Evolutionary conservation across 1,140 invertebrate species (phyloP), one percentile per base, ranked within the genome.

Genomic region (Copidosoma floridanum): DNA sequence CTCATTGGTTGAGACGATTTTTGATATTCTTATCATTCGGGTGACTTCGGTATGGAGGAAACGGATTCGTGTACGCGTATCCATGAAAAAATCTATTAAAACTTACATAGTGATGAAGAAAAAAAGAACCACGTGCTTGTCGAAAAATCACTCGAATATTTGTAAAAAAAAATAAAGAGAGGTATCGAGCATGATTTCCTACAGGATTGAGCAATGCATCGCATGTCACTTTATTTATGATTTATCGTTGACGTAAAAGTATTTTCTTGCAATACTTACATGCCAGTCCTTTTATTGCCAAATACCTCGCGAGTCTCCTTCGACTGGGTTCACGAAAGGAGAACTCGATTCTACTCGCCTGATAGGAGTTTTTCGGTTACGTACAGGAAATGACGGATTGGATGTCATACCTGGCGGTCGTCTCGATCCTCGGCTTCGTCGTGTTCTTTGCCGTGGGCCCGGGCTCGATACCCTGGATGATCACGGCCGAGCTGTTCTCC

Each of bases 391-490:
- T 97, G 89, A 94, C 95, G 76, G 91, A 92, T 78, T 97, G 95
- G 94, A 95, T 98, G 88, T 94, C 92, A 62, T 96, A 96, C 82
- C 84, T 95, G 65, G 95, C 94, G 61, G 94, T 98, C 72, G 90
- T 95, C 44, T 94, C 93, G 47, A 96, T 93, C 27, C 84, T 98
- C 23, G 86, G 89, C 73, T 98, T 96, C 82, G 96, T 98, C 48
- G 92, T 97, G 48, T 97, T 97, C 85, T 99, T 98, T 77, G 95
- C 95, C 23, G 89, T 98, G 57, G 96, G 96, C 3, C 94, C 90
- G 50, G 93, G 96, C 46, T 96, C 96, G 23, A 99, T 99, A 71
- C 97, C 97, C 0, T 99, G 97, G 97, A 91, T 99, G 87, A 99
- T 98, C 71, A 98, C 96, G 8, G 94, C 96, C 35, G 97, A 99